A percentile compares a stretch with the other conserved stretches of the same genome.
phyloP scores from a whole-genome alignment of 2,113 vertebrate genomes.

The Etia nguti region DNA sequence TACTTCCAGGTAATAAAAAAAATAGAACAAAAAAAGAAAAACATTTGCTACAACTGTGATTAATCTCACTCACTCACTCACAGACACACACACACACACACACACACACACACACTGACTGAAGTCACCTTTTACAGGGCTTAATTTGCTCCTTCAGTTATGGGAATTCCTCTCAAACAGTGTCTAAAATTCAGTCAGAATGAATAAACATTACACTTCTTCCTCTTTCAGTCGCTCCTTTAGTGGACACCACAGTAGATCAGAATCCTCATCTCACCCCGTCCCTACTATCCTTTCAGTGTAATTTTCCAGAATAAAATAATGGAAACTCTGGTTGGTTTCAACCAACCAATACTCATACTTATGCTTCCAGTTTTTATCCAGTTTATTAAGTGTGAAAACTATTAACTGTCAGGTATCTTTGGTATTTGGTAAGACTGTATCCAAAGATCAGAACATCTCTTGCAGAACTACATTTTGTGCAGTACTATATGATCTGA shows the following conservation, averaged over 20 bases:
- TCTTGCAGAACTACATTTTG: background rate
- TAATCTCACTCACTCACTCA: fast-evolving
- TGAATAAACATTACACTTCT: background rate
- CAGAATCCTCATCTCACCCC: background rate
- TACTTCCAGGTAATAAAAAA: fast-evolving
- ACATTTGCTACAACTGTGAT: background rate
- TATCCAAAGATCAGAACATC: background rate
- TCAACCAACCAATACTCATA: background rate
- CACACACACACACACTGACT: background rate
- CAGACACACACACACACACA: too few species aligned
- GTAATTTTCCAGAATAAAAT: background rate
- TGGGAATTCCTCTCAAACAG: background rate
- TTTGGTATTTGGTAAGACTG: background rate
- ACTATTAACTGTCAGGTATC: background rate
- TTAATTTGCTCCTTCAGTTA: fast-evolving
- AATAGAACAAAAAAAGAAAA: background rate
- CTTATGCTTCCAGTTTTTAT: background rate
- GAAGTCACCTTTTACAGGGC: background rate
- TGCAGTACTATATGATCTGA: background rate
- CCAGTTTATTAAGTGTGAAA: background rate
- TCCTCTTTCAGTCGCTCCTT: background rate
- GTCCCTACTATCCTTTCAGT: background rate
- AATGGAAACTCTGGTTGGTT: background rate
- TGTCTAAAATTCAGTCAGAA: background rate
- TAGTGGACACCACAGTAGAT: background rate